Percentiles rank a stretch among this genome's conserved stretches.
Conservation (phyloP, 2,113 vertebrate species). For the Actenoides lindsayi region DNA sequence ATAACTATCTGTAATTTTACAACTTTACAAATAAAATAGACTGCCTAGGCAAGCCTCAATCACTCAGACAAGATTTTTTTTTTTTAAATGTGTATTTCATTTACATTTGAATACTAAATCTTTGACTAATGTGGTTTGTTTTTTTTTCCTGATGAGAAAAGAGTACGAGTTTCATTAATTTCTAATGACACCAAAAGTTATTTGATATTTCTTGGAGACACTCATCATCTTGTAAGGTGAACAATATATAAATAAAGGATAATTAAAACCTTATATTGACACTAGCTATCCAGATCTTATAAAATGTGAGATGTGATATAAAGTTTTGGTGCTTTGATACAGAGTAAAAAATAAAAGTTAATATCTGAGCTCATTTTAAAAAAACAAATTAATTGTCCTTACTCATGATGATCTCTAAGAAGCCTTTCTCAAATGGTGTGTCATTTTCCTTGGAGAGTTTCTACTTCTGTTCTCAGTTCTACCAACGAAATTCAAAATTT, state of each 20-base stretch:
- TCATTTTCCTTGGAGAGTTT: not conserved
- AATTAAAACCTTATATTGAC: not conserved
- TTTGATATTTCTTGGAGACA: not conserved
- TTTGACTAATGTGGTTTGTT: not conserved
- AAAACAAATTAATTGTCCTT: not conserved
- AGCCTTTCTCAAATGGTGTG: not conserved
- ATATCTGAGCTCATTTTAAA: not conserved
- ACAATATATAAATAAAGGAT: not conserved
- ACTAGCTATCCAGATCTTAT: not conserved
- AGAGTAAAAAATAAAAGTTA: not conserved
- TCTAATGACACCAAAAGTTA: not conserved
- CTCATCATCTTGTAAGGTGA: not conserved
- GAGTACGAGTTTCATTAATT: not conserved
- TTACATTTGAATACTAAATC: not conserved
- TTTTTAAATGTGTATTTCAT: not conserved
- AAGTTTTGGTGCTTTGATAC: not conserved
- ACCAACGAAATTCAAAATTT: not conserved
- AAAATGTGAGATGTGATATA: not conserved
- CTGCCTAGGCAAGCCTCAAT: not conserved
- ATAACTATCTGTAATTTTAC: not conserved
- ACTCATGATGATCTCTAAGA: not conserved
- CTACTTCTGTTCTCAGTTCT: not conserved
- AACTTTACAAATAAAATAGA: not conserved
- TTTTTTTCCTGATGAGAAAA: not conserved
- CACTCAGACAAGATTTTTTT: not conserved